Percentiles rank a stretch among this genome's conserved stretches.
phyloP scores from a whole-genome alignment of 2,888 invertebrate genomes.

The Volucella inflata region DNA sequence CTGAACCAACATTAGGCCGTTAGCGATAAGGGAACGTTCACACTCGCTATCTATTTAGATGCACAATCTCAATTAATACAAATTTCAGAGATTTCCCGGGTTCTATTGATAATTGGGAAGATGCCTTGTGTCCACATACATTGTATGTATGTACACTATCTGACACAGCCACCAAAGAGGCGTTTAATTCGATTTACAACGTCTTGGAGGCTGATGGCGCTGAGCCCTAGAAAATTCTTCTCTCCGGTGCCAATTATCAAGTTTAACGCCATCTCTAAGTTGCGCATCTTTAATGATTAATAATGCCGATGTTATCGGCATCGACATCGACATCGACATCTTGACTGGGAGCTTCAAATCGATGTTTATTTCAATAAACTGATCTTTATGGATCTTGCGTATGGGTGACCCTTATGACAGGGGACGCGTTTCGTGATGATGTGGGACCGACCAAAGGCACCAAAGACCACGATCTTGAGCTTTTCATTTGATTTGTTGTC shows the following conservation, averaged over 20 bases:
- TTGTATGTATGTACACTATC: conserved; percentile 10
- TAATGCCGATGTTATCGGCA: conserved; percentile 60
- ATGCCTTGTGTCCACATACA: too few species aligned
- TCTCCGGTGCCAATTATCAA: conserved; percentile 60
- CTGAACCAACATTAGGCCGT: too few species aligned
- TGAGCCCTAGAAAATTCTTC: conserved; percentile 54
- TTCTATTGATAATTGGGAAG: conserved; percentile 21
- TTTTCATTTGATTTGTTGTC: neutral
- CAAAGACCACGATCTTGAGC: conserved; percentile 36
- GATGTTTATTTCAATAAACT: conserved; percentile 15
- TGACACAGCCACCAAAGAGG: conserved; percentile 50
- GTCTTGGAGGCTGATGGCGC: conserved; percentile 8
- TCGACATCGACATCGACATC: conserved; percentile 49
- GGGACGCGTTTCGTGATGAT: neutral
- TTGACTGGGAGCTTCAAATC: conserved; percentile 39
- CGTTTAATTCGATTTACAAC: conserved; percentile 54
- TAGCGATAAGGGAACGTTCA: too few species aligned
- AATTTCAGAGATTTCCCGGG: conserved; percentile 44
- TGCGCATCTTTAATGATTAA: conserved; percentile 65
- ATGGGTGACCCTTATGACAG: conserved; percentile 49
- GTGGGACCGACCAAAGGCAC: neutral
- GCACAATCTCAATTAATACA: conserved; percentile 68
- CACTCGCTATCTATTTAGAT: conserved; percentile 20
- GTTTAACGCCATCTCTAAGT: conserved; percentile 47
- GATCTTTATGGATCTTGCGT: conserved; percentile 27